Conservation (phyloP, 2,113 vertebrate species). For the Nycticryphes semicollaris region DNA sequence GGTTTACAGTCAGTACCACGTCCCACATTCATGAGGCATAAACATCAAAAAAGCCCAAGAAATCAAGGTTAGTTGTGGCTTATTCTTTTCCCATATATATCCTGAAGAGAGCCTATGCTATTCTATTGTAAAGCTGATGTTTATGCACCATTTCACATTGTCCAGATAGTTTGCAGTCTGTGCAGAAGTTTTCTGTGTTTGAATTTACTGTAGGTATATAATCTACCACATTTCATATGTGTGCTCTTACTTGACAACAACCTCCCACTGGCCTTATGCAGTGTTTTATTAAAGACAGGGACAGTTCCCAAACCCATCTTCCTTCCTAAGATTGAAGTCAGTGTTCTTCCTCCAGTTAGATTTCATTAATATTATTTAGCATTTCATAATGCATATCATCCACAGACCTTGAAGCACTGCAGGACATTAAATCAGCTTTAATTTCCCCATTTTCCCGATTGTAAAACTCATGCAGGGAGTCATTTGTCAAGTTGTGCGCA, state of each 20-base stretch:
- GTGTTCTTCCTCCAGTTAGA: background rate
- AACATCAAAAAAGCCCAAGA: background rate
- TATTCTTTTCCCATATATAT: background rate
- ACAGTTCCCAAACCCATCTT: background rate
- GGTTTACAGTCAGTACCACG: background rate
- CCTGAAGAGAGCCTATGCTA: background rate
- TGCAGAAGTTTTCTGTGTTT: background rate
- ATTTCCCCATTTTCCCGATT: background rate
- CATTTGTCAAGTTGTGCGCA: background rate
- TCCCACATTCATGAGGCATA: background rate
- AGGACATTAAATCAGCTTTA: background rate
- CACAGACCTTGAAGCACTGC: background rate
- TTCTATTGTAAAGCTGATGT: background rate
- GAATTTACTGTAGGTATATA: background rate
- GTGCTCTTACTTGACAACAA: background rate
- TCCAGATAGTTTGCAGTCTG: background rate
- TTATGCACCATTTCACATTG: background rate
- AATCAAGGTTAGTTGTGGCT: background rate
- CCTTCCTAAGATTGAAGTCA: background rate
- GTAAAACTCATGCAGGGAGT: background rate
- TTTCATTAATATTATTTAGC: slow-evolving; percentile 8
- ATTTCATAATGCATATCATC: background rate
- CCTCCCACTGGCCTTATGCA: background rate
- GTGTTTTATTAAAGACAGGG: background rate
- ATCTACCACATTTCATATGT: background rate